Conservation (phyloP, 2,797 vertebrate genomes). For the Pitangus sulphuratus region DNA sequence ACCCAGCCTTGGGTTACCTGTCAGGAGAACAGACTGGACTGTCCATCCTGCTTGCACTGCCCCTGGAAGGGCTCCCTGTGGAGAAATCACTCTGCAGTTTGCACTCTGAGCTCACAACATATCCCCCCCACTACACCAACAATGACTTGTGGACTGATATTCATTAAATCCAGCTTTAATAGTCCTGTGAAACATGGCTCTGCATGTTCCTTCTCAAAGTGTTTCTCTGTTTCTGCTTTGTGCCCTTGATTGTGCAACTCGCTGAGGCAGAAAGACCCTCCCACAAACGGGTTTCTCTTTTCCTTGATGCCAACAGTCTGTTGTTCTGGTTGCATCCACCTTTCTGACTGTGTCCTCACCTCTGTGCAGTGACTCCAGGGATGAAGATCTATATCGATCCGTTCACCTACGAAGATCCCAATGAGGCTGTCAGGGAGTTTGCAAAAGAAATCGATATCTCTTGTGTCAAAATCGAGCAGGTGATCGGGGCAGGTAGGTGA, state of each 20-base stretch:
- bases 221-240: background rate
- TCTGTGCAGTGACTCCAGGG: conserved; percentile 90
- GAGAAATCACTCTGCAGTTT: background rate
- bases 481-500: conserved; percentile 94
- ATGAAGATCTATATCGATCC: conserved; percentile 99
- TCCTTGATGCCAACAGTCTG: background rate
- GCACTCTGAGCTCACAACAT: accelerated
- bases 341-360: conserved; percentile 43
- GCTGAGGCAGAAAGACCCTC: background rate
- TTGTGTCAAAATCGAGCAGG: conserved; percentile 97
- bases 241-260: background rate
- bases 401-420: conserved; percentile 96
- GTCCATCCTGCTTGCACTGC: background rate
- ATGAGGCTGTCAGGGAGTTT: conserved; percentile 94
- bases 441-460: conserved; percentile 97
- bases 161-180: background rate
- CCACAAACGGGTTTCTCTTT: background rate
- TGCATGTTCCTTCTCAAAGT: background rate
- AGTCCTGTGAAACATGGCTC: background rate
- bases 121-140: background rate
- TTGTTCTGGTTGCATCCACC: background rate
- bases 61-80: background rate
- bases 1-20: background rate
- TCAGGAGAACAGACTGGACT: background rate
- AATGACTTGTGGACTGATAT: background rate